Percentiles rank a stretch among this genome's conserved stretches.
Conservation (phyloP, 2,888 invertebrate species). For the Eremobia ochroleuca region DNA sequence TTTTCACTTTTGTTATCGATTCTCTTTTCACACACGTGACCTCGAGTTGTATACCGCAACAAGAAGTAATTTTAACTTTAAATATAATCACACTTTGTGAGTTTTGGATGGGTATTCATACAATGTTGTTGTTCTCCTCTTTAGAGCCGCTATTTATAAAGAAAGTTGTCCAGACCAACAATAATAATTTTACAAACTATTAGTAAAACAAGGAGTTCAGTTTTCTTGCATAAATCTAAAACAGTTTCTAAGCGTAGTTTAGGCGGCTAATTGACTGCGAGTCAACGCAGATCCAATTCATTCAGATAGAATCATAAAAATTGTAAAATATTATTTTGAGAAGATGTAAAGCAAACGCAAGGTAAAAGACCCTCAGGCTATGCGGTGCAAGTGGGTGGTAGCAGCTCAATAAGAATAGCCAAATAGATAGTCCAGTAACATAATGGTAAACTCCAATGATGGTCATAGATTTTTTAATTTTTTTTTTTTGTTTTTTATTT, state of each 20-base stretch:
- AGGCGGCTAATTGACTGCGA: background rate
- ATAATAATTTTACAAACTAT: background rate
- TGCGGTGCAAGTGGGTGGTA: too few relatives aligned
- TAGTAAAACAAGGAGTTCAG: background rate
- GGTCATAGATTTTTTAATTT: too few relatives aligned
- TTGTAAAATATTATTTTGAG: background rate
- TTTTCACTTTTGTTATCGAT: slow-evolving; percentile 62
- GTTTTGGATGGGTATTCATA: slow-evolving; percentile 2
- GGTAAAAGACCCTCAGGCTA: background rate
- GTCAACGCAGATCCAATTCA: background rate
- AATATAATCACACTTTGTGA: slow-evolving; percentile 28
- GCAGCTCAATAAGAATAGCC: background rate
- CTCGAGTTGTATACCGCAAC: slow-evolving; percentile 41
- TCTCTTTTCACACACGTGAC: slow-evolving; percentile 35
- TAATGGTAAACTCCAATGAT: background rate
- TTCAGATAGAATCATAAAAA: background rate
- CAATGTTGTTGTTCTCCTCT: slow-evolving; percentile 9
- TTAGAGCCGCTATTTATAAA: background rate
- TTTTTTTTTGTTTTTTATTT: too few relatives aligned
- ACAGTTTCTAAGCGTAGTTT: background rate
- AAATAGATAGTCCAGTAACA: background rate
- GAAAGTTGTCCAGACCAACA: background rate
- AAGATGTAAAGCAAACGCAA: background rate
- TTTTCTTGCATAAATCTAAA: background rate
- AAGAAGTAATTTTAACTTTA: slow-evolving; percentile 47